Conservation (phyloP, 2,888 invertebrate species). For the Campaea margaritaria region DNA sequence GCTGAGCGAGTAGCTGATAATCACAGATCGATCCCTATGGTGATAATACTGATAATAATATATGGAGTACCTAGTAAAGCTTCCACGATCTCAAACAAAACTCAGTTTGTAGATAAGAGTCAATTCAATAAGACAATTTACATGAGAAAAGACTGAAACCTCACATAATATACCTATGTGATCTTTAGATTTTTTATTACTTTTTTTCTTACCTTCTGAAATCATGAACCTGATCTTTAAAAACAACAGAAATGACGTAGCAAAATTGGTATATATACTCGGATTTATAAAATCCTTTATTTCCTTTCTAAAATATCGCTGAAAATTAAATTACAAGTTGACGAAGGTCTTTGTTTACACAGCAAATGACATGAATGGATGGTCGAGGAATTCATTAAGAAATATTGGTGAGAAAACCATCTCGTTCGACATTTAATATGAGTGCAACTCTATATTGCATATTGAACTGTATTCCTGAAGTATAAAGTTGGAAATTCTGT, state of each 20-base stretch:
- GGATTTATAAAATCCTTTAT: constrained; percentile 51
- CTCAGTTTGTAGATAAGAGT: too few relatives aligned
- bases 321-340: constrained; percentile 62
- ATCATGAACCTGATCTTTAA: constrained; percentile 26
- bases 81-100: too few relatives aligned
- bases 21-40: too few relatives aligned
- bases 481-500: constrained; percentile 37
- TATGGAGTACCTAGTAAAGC: too few relatives aligned
- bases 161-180: too few relatives aligned
- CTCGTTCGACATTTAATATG: constrained; percentile 39
- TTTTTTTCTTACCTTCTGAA: neutral
- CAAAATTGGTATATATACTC: constrained; percentile 27
- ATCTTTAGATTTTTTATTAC: too few relatives aligned
- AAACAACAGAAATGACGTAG: constrained; percentile 39
- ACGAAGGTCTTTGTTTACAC: constrained; percentile 79
- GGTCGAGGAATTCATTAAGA: constrained; percentile 79
- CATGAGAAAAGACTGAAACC: too few relatives aligned
- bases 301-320: constrained; percentile 50
- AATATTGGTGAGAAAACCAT: constrained; percentile 68
- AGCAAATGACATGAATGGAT: constrained; percentile 80
- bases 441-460: constrained; percentile 14
- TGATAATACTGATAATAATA: too few relatives aligned
- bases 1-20: too few relatives aligned
- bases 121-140: too few relatives aligned
- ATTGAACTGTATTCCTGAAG: constrained; percentile 44